phyloP scores from a whole-genome alignment of 2,888 invertebrate species.

The Panzeria rudis region DNA sequence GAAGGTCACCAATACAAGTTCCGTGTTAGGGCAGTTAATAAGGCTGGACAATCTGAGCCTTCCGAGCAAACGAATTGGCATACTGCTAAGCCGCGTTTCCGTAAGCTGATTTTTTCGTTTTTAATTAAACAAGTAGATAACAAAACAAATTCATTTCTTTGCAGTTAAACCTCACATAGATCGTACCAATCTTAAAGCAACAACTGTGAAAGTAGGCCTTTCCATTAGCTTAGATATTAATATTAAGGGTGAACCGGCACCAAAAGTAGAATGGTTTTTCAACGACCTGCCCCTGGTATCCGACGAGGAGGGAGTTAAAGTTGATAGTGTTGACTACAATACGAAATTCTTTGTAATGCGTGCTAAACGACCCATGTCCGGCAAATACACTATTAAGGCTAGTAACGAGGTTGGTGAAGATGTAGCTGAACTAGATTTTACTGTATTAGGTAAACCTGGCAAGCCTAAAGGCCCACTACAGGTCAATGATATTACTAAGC shows the following conservation, averaged over 20 bases:
- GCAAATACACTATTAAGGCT: constrained; percentile 94
- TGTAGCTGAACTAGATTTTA: constrained; percentile 94
- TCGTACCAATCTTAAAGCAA: constrained; percentile 92
- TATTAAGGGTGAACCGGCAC: constrained; percentile 96
- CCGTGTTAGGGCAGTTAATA: constrained; percentile 96
- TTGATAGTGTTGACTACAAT: constrained; percentile 94
- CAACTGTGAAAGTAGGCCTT: constrained; percentile 94
- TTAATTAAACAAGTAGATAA: not conserved
- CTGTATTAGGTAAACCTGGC: constrained; percentile 91
- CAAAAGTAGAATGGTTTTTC: constrained; percentile 94
- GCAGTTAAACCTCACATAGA: constrained; percentile 97
- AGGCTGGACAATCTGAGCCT: constrained; percentile 96
- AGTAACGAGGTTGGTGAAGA: constrained; percentile 97
- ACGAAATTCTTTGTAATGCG: constrained; percentile 94
- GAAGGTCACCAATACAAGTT: constrained; percentile 98
- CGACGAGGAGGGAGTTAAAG: constrained; percentile 86
- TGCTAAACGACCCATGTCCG: constrained; percentile 91
- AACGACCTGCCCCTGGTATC: constrained; percentile 88
- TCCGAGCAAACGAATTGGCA: constrained; percentile 96
- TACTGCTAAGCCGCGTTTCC: constrained; percentile 93
- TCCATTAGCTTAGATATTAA: constrained; percentile 94
- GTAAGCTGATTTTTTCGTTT: constrained; percentile 85
- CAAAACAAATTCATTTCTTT: constrained; percentile 74
- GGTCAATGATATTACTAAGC: constrained; percentile 94
- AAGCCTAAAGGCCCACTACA: constrained; percentile 94